Evolutionary conservation across 2,113 vertebrate species (phyloP).

Genomic region (Chamaea fasciata): DNA sequence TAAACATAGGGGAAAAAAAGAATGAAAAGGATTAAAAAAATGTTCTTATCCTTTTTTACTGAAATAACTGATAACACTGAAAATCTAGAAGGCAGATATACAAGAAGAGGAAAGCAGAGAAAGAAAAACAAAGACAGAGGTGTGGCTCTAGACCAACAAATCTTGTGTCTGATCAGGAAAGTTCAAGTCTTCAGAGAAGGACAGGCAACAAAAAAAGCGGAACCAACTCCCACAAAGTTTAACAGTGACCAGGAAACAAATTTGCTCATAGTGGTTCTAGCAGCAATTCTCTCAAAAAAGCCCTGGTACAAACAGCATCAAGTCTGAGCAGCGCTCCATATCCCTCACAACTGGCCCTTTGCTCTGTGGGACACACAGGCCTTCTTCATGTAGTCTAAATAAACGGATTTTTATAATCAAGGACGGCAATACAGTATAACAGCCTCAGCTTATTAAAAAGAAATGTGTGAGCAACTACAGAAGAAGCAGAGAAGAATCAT

Average conservation of each 20-base stretch:
- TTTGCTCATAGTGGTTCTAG: not conserved
- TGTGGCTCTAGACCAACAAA: not conserved
- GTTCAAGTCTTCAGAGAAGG: not conserved
- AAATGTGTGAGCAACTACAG: not conserved
- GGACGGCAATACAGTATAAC: not conserved
- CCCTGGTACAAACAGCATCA: not conserved
- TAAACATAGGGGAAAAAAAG: fast-evolving
- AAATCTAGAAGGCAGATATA: not conserved
- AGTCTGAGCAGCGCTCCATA: not conserved
- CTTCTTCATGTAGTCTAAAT: not conserved
- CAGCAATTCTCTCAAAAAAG: not conserved
- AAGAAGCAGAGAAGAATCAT: not conserved
- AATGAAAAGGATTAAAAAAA: not conserved
- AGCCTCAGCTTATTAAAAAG: not conserved
- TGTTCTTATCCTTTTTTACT: not conserved
- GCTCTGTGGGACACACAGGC: not conserved
- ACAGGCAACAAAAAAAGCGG: not conserved
- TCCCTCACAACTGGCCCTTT: not conserved
- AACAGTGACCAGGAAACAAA: not conserved
- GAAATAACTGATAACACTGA: not conserved
- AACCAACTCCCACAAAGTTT: not conserved
- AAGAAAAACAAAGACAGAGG: not conserved
- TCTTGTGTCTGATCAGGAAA: not conserved
- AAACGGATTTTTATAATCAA: not conserved
- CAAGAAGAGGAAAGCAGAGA: not conserved